These are phyloP conservation scores for Tridacna gigas DNA, from an alignment of 2,888 invertebrate genomes.

Conservation along the genomic window DNA sequence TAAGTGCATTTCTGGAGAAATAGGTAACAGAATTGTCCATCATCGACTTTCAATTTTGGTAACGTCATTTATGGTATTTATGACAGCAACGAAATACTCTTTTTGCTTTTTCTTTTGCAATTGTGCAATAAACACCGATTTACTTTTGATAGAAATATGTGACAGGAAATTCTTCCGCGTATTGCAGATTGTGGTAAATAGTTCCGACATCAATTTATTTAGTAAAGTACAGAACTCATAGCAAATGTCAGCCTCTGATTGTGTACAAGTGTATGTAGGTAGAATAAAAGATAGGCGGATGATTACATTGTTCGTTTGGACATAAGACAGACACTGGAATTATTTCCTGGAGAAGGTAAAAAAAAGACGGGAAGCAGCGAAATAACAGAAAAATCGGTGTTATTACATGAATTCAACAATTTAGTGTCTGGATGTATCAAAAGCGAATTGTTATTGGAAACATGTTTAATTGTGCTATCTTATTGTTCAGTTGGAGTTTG, in stretches of 20 bases:
- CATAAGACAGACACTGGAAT: constrained; percentile 3
- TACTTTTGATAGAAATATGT: background rate
- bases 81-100: background rate
- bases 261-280: background rate
- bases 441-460: background rate
- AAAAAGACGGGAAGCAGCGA: no score
- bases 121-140: background rate
- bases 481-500: background rate
- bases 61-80: background rate
- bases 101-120: background rate
- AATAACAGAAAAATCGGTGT: no score
- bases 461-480: background rate
- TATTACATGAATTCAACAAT: background rate
- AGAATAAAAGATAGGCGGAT: background rate
- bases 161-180: background rate
- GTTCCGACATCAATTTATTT: background rate
- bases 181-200: background rate
- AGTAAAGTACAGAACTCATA: background rate
- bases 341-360: background rate
- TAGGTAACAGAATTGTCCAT: background rate
- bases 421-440: background rate
- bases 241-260: background rate
- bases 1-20: background rate
- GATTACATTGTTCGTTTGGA: constrained; percentile 11
- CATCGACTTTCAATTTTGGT: background rate